Evolutionary conservation across 2,888 invertebrate species (phyloP).

Genomic region (Aradus depressus): DNA sequence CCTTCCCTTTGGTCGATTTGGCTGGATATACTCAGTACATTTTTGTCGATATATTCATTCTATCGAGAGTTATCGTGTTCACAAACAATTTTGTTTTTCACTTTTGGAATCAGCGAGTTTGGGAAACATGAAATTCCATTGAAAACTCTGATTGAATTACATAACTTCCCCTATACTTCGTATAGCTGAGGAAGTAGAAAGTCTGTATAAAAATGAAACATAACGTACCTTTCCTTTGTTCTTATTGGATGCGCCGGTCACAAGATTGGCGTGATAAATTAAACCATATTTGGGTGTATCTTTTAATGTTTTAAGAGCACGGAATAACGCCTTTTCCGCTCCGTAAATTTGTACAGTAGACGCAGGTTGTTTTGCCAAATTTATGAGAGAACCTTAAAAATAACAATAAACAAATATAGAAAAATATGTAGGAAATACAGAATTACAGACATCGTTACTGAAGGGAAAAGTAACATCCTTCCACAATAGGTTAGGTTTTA

Average conservation of each 20-base stretch:
- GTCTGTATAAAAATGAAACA: neutral
- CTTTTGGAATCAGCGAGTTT: no score
- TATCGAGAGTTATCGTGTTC: no score
- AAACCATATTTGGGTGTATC: slow-evolving; percentile 99
- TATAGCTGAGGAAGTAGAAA: no score
- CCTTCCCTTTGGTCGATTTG: no score
- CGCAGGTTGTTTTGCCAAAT: slow-evolving; percentile 94
- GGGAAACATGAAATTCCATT: no score
- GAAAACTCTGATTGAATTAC: no score
- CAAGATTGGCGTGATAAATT: slow-evolving; percentile 89
- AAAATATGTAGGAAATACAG: neutral
- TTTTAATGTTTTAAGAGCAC: slow-evolving; percentile 92
- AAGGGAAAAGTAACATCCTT: neutral
- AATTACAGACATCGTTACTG: neutral
- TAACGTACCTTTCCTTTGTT: slow-evolving; percentile 61
- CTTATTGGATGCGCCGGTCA: slow-evolving; percentile 78
- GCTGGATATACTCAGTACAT: no score
- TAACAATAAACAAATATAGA: slow-evolving; percentile 4
- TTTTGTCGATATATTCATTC: no score
- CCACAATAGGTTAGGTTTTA: neutral
- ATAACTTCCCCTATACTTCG: no score
- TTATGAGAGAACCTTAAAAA: slow-evolving; percentile 62
- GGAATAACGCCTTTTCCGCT: slow-evolving; percentile 94
- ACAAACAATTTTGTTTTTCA: no score
- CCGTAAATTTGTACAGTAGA: slow-evolving; percentile 97